These are phyloP conservation scores for Caenorhabditis sp. DNA, from an alignment of 2,888 invertebrate species.

Conservation along the genomic window DNA sequence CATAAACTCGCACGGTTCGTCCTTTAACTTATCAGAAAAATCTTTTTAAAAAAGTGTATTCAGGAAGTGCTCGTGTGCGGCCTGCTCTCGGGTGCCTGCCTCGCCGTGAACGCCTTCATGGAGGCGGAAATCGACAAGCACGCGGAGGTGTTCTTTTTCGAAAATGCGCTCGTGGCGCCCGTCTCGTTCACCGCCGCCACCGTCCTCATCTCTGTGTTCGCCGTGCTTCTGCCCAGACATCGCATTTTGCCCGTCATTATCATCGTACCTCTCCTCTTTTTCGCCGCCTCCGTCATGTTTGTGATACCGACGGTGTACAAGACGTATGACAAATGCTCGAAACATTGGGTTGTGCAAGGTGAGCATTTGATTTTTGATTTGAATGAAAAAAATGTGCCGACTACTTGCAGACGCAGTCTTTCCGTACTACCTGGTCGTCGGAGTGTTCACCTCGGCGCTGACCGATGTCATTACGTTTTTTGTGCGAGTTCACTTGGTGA, in stretches of 20 bases:
- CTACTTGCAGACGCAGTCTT: constrained; percentile 11
- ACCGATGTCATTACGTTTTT: constrained; percentile 31
- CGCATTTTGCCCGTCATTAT: constrained; percentile 30
- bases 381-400: background rate
- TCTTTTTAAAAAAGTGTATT: no score
- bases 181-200: constrained; percentile 5
- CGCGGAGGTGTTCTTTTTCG: constrained; percentile 34
- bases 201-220: background rate
- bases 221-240: constrained; percentile 10
- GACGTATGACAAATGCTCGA: constrained; percentile 5
- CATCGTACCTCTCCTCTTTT: constrained; percentile 6
- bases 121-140: constrained; percentile 18
- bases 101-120: constrained; percentile 13
- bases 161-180: constrained; percentile 14
- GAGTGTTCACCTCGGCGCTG: constrained; percentile 12
- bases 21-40: no score
- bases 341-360: constrained; percentile 11
- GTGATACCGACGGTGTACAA: constrained; percentile 5
- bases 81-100: constrained; percentile 22
- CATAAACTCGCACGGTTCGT: no score
- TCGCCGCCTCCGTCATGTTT: background rate
- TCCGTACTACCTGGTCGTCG: constrained; percentile 3
- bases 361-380: background rate
- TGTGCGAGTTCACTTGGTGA: constrained; percentile 24
- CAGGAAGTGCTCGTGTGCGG: constrained; percentile 39